Conservation (phyloP, 2,888 invertebrate genomes). For the Hyles lineata region DNA sequence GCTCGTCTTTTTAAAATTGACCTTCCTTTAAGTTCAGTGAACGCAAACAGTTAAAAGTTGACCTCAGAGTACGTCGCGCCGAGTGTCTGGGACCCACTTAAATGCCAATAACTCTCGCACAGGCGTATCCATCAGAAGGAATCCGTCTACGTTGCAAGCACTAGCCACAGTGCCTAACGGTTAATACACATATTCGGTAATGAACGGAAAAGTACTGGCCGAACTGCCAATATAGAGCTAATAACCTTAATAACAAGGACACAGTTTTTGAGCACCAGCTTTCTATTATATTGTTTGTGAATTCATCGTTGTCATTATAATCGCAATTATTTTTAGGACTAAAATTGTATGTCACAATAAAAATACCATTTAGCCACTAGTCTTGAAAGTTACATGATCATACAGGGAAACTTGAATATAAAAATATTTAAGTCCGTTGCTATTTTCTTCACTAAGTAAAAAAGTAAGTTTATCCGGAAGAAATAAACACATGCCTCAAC, state of each 20-base stretch:
- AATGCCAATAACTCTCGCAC: constrained; percentile 30
- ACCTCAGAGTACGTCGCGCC: constrained; percentile 42
- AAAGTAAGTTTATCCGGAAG: neutral
- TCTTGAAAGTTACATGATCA: too few species aligned
- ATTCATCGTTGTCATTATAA: too few species aligned
- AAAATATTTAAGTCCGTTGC: too few species aligned
- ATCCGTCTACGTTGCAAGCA: constrained; percentile 3
- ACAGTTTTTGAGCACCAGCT: too few species aligned
- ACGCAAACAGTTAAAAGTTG: constrained; percentile 55
- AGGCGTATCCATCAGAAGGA: constrained; percentile 5
- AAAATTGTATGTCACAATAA: too few species aligned
- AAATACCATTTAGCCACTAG: too few species aligned
- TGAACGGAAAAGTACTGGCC: neutral
- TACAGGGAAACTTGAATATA: too few species aligned
- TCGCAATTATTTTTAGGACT: too few species aligned
- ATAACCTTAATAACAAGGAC: too few species aligned
- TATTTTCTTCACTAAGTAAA: too few species aligned
- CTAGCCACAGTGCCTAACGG: constrained; percentile 8
- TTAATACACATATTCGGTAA: constrained; percentile 13
- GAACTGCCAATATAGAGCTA: neutral
- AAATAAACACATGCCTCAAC: neutral
- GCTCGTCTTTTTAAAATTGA: constrained; percentile 44
- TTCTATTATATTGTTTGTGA: too few species aligned
- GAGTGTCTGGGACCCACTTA: constrained; percentile 30
- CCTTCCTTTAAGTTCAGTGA: constrained; percentile 57